Conservation (phyloP, 2,888 invertebrate species). For the Dicyrtoma fusca region DNA sequence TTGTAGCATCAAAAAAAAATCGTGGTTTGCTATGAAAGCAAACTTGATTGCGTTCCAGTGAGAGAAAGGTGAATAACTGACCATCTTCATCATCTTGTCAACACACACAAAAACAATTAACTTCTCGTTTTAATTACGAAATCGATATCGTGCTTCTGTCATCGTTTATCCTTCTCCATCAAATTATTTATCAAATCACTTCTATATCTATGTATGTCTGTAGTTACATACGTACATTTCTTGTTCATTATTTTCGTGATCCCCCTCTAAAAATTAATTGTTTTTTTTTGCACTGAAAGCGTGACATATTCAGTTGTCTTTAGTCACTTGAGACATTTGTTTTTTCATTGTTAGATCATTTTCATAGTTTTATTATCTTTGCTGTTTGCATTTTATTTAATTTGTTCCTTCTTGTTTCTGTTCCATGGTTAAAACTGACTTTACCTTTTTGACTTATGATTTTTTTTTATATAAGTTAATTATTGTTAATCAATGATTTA, state of each 20-base stretch:
- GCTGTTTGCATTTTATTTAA: background rate
- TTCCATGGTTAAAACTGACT: background rate
- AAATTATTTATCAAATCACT: constrained; percentile 27
- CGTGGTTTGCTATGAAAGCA: constrained; percentile 48
- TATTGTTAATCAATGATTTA: background rate
- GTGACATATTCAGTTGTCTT: constrained; percentile 3
- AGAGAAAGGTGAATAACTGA: constrained; percentile 42
- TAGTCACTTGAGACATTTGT: background rate
- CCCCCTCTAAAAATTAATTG: constrained; percentile 9
- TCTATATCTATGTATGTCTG: constrained; percentile 30
- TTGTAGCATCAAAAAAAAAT: constrained; percentile 39
- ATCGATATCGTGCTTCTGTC: constrained; percentile 28
- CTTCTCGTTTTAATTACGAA: constrained; percentile 26
- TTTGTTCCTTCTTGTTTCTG: background rate
- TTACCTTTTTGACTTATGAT: no score
- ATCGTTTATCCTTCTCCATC: constrained; percentile 27
- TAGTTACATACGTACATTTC: constrained; percentile 20
- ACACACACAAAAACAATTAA: constrained; percentile 16
- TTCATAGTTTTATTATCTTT: background rate
- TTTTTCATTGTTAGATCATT: background rate
- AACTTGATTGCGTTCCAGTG: constrained; percentile 42
- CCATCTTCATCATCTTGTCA: constrained; percentile 27
- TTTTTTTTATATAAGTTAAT: background rate
- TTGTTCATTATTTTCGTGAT: constrained; percentile 26
- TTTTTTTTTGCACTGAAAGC: constrained; percentile 8